Evolutionary conservation across 2,113 vertebrate genomes (phyloP), one percentile per base, ranked within the genome.

Genomic region (Pampusana beccarii): DNA sequence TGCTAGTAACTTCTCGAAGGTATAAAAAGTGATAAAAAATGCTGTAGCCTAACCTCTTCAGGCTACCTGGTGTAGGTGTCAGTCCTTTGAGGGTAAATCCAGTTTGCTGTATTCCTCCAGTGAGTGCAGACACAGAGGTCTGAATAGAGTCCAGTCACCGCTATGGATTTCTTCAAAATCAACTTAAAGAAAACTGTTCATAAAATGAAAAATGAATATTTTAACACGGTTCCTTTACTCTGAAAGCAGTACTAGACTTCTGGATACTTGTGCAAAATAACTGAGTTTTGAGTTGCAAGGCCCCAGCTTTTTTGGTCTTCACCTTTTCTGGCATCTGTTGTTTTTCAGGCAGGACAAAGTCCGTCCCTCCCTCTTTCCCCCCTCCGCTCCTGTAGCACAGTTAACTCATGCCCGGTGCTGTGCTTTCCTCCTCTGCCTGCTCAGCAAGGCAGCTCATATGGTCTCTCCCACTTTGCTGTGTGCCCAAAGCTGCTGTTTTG

Each of bases 351-450:
- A 17, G 50, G 23, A 61, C 3, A 5, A 46, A 36, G 26, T 36
- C 56, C 31, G 87, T 85, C 38, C 11, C 8, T 50, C 15, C 18
- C 17, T 36, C 33, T 65, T 56, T 66, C 53, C 19, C 24, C 31
- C 66, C 46, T 77, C 10, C 28, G 15, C 8, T 6, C 0, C 4
- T 1, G 0, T 25, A 58, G 84, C 62, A 23, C 26, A 9, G 48
- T 33, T 61, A 44, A 15, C 42, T 86, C 8, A 2, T 21, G 40
- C 12, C 56, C 57, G 24, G 21, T 7, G 25, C 13, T 33, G 20
- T 38, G 23, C 69, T 70, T 44, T 72, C 20, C 36, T 56, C 31
- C 5, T 0, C 28, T 72, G 46, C 12, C 28, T 24, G 31, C 71
- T 67, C 46, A 6, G 23, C 25, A 62, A 16, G 38, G 36, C 11